A percentile compares a stretch with the other conserved stretches of the same genome.
These are phyloP conservation scores for Physella acuta DNA, from an alignment of 1,140 invertebrate species.

Conservation along the genomic window DNA sequence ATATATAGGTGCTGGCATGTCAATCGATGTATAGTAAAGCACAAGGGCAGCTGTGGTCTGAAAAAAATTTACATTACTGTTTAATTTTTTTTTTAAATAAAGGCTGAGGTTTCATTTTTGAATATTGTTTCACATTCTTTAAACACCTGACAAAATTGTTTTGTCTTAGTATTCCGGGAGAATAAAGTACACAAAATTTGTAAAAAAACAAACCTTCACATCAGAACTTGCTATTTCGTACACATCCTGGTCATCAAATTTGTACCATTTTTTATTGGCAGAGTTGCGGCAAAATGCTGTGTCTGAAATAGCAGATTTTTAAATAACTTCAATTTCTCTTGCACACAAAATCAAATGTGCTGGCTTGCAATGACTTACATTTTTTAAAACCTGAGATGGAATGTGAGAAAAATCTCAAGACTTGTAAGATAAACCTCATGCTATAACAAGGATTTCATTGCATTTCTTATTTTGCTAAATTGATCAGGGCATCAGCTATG, in stretches of 20 bases:
- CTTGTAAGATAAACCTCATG: too few species aligned
- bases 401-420: too few species aligned
- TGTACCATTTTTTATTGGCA: slow-evolving; percentile 75
- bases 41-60: slow-evolving; percentile 52
- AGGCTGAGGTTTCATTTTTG: background rate
- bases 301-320: slow-evolving; percentile 63
- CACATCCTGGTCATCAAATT: slow-evolving; percentile 86
- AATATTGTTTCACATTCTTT: background rate
- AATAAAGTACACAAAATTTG: too few species aligned
- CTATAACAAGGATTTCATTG: too few species aligned
- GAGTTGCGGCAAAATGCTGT: slow-evolving; percentile 73
- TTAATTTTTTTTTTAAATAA: too few species aligned
- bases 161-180: background rate
- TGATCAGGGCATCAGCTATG: too few species aligned
- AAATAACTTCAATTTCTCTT: too few species aligned
- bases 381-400: too few species aligned
- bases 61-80: too few species aligned
- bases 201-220: slow-evolving; percentile 62
- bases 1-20: slow-evolving; percentile 38
- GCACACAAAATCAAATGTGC: too few species aligned
- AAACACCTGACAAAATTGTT: background rate
- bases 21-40: slow-evolving; percentile 47
- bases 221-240: slow-evolving; percentile 70
- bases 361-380: too few species aligned
- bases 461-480: too few species aligned